Evolutionary conservation across 2,888 invertebrate species (phyloP), one percentile per base, ranked within the genome.

Genomic region (Barypeithes pellucidus): DNA sequence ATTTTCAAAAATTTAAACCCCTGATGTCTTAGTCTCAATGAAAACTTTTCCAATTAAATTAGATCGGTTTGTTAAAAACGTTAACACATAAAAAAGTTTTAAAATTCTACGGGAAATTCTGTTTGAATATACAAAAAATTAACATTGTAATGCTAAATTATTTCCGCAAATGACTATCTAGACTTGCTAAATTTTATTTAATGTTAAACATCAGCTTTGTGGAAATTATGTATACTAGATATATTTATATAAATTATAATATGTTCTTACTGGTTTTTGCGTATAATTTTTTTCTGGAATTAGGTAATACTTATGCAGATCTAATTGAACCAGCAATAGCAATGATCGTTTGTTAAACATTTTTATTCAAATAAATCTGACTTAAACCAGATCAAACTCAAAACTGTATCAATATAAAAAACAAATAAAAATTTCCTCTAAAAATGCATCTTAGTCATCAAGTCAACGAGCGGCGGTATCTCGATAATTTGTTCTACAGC

Each of bases 101-200:
- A 2, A 43, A 43, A 43, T 7, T 43, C 43, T 16, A 39, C 1
- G 1, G 39, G 39, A 39, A n/a, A 39, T n/a, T 39, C 39, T n/a
- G n/a, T 39, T 43, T 43, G n/a, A 16, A 43, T 16, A 43, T 2
- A 43, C 43, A 43, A 16, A 16, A 43, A 43, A 43, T 43, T 43
- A 16, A 16, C 43, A 1, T 0, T 7, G 14, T n/a, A 43, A 16
- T 43, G 43, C 3, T 43, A 43, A 41, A 5, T 5, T 43, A 7
- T 16, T 43, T 43, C 16, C 16, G 43, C 4, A 16, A 43, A 16
- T 43, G 12, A n/a, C 39, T 29, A 1, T 29, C 9, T 4, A n/a
- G 39, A 39, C 39, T 39, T n/a, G 39, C 39, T 39, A 39, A 39
- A 39, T 12, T 39, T 2, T 1, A 39, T 39, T 39, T n/a, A n/a